phyloP scores from a whole-genome alignment of 2,113 vertebrate species.

The Cercocebus atys region DNA sequence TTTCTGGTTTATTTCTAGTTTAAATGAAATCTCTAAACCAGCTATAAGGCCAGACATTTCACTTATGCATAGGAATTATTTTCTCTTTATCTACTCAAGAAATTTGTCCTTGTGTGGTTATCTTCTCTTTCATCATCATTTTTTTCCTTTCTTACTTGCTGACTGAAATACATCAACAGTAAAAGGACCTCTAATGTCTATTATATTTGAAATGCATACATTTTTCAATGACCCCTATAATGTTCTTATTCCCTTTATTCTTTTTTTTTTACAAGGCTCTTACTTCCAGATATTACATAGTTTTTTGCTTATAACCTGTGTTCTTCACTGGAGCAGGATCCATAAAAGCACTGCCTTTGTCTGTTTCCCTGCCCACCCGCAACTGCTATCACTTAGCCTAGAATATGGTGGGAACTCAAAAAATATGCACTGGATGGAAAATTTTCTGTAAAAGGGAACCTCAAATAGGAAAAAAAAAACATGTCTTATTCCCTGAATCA shows the following conservation, averaged over 20 bases:
- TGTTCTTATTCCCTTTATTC: neutral
- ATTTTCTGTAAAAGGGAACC: neutral
- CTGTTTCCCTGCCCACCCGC: neutral
- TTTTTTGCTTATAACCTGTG: neutral
- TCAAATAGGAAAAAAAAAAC: accelerated
- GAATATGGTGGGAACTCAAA: neutral
- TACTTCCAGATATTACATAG: neutral
- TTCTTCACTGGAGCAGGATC: neutral
- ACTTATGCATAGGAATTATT: neutral
- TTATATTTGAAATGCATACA: neutral
- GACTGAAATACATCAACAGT: neutral
- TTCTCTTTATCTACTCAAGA: neutral
- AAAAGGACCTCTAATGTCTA: neutral
- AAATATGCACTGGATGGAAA: neutral
- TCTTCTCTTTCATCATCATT: neutral
- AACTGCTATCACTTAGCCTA: neutral
- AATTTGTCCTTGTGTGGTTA: neutral
- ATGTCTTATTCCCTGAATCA: neutral
- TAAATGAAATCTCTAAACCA: neutral
- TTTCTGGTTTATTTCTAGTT: neutral
- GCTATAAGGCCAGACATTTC: neutral
- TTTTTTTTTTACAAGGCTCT: neutral
- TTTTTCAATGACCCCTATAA: neutral
- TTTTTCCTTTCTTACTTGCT: neutral
- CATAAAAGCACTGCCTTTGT: neutral